Base-by-base conservation (phyloP, 2,113 vertebrate species). In the Silurus asotus region DNA sequence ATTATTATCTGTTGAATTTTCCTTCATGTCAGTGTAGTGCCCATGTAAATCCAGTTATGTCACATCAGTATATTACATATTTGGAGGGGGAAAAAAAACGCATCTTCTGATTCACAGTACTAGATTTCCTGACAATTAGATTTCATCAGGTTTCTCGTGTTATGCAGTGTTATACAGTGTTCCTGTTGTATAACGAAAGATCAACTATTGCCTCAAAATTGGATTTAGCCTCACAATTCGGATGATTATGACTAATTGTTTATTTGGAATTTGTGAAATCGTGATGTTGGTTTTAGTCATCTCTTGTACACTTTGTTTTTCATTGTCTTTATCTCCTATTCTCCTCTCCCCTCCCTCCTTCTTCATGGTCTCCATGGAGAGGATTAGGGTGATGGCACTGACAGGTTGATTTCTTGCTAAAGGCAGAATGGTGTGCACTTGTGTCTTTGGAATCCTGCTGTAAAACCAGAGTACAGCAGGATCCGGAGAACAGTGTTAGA, bases 301-400 rank as follows among this genome's bases (percentile, higher is more conserved):
- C 19, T 79, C 72, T 88, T 25, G 6, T 19, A 28, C 69, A 51
- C 62, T 84, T 51, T 72, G 79, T 69, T 58, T 51, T 65, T 59
- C 6, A 55, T 84, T 56, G 65, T 84, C 25, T 20, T 74, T 17
- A 78, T 82, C 69, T 88, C 37, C 45, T 75, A 64, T 65, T 86
- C 61, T 81, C 55, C 45, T n/a, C 75, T 9, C 6, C 49, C 23
- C 65, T 8, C 59, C 58, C 58, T 45, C 59, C 72, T 37, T 58
- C 59, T 67, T 48, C 11, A 37, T 28, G n/a, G 79, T 89, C 86
- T 87, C 86, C 83, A 89, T 85, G 83, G 88, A 64, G 83, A 87
- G 81, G 88, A 84, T 84, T 55, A 85, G 86, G 48, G 72, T 87
- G 81, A 83, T 58, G 69, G 59, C 77, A 55, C 78, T 78, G 82